These are phyloP conservation scores for Ophion slaviceki DNA, from an alignment of 2,888 invertebrate genomes.

Conservation along the genomic window DNA sequence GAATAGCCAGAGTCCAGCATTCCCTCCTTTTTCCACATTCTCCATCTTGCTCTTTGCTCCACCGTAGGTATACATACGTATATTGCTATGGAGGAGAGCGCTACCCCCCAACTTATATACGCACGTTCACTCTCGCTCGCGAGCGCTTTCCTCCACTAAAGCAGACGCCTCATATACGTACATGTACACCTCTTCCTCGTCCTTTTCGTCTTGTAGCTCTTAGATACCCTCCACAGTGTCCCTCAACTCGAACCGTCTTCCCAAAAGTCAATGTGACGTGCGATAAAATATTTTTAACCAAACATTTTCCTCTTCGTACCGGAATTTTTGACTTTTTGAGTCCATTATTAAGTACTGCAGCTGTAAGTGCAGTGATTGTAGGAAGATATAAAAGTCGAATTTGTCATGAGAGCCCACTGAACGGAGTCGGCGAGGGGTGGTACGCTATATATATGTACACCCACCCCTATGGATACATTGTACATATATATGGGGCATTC, in stretches of 20 bases:
- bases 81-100: constrained; percentile 40
- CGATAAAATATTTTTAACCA: not conserved
- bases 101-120: constrained; percentile 61
- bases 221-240: constrained; percentile 69
- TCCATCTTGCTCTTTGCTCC: constrained; percentile 67
- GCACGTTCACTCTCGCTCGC: constrained; percentile 69
- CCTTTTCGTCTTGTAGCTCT: constrained; percentile 63
- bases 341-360: too few relatives aligned
- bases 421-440: too few relatives aligned
- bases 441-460: constrained; percentile 10
- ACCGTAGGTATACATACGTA: constrained; percentile 32
- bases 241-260: constrained; percentile 56
- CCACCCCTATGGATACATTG: constrained; percentile 5
- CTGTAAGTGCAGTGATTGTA: too few relatives aligned
- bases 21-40: constrained; percentile 71
- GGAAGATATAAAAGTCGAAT: too few relatives aligned
- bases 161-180: constrained; percentile 28
- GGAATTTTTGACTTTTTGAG: too few relatives aligned
- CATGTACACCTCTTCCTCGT: constrained; percentile 56
- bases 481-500: not conserved
- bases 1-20: constrained; percentile 80
- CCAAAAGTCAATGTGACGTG: constrained; percentile 7
- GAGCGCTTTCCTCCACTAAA: constrained; percentile 58
- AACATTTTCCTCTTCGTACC: not conserved
- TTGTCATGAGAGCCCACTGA: too few relatives aligned